Conservation (phyloP, 2,797 vertebrate species). For the Enteromius argenteus region DNA sequence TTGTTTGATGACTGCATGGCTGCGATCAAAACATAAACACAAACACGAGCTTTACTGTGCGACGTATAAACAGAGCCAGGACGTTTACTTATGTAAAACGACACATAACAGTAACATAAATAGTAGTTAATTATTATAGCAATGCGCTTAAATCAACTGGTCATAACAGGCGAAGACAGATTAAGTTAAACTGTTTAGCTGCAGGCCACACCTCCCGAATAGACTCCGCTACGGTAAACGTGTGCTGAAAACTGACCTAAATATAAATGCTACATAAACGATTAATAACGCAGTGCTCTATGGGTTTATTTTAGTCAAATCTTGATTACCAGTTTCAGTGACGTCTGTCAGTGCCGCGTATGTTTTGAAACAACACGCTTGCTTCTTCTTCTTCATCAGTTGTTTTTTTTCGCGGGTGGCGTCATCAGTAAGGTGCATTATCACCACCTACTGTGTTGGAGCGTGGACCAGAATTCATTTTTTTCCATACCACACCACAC, state of each 20-base stretch:
- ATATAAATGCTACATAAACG: neutral
- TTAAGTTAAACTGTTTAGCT: neutral
- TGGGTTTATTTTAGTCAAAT: neutral
- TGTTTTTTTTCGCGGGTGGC: neutral
- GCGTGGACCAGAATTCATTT: neutral
- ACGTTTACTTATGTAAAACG: neutral
- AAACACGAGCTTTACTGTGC: neutral
- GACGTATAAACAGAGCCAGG: neutral
- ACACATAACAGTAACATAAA: neutral
- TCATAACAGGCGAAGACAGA: neutral
- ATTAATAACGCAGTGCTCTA: neutral
- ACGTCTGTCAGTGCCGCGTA: neutral
- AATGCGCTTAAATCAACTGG: neutral
- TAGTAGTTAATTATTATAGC: too few relatives aligned
- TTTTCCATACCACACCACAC: neutral
- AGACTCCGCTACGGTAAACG: neutral
- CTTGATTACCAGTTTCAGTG: neutral
- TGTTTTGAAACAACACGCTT: constrained; percentile 36
- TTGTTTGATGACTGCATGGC: constrained; percentile 28
- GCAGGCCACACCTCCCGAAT: constrained; percentile 8
- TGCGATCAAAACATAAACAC: constrained; percentile 6
- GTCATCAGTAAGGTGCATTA: neutral
- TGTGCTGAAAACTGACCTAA: neutral
- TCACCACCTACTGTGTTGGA: neutral
- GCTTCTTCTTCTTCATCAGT: neutral